Base-by-base conservation (phyloP, 2,888 invertebrate genomes). In the Thumatha senex region DNA sequence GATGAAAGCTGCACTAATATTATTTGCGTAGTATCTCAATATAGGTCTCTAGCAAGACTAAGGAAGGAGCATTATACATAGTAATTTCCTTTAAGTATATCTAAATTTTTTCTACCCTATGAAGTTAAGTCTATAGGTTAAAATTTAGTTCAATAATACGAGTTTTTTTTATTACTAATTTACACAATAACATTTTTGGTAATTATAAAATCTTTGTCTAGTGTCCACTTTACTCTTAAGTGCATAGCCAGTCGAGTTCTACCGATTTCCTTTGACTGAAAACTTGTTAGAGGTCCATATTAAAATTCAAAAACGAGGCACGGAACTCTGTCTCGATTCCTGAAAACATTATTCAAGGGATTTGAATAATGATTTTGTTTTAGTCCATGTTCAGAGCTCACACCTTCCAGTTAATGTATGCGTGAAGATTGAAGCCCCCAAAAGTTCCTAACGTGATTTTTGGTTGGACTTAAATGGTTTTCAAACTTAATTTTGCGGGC, bases 341-440 rank as follows among this genome's bases (percentile, higher is more conserved):
- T 83, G 88, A 88, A 88, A 88, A 89, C 90, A 89, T 90, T 90
- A 91, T 90, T 87, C 90, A 84, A 74, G 69, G 79, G 89, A 90
- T 90, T 89, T 90, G 89, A 90, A 91, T 91, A 91, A 90, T 89
- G 85, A 90, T 89, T 89, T 84, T 87, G 89, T 87, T 89, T 86
- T 77, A 89, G 85, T 80, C 82, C 76, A 75, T 64, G 71, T 70
- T 74, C 82, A 78, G 82, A 82, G 80, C 79, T 74, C 66, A 13
- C 54, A 54, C 46, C 54, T 67, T 48, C 30, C 44, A 60, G 48
- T 70, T 89, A 88, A 89, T 89, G 74, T 89, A 89, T 90, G 87
- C 89, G 83, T 61, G 78, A 85, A 88, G 88, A 86, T 82, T 80
- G 72, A 45, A 64, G 66, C 74, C 72, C 18, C 72, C 64, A 66